phyloP scores from a whole-genome alignment of 2,888 invertebrate genomes.

The Drosophila aldrichi region DNA sequence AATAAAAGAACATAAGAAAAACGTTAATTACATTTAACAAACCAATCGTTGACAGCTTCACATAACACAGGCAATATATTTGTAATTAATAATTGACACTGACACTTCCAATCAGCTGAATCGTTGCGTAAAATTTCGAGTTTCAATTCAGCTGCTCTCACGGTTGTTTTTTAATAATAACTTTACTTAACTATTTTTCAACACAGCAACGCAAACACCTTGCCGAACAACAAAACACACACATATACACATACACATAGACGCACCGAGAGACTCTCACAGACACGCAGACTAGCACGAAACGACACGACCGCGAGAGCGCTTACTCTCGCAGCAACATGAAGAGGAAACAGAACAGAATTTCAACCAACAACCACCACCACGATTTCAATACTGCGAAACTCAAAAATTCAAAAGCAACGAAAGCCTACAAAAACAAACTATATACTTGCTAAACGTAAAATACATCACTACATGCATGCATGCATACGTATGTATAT shows the following conservation, averaged over 20 bases:
- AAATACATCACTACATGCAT: slow-evolving; percentile 18
- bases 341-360: slow-evolving; percentile 58
- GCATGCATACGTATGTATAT: background rate
- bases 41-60: slow-evolving; percentile 25
- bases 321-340: slow-evolving; percentile 42
- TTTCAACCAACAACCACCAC: slow-evolving; percentile 74
- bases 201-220: slow-evolving; percentile 50
- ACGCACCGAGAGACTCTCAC: slow-evolving; percentile 18
- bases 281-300: slow-evolving; percentile 22
- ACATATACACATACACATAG: slow-evolving; percentile 42
- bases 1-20: slow-evolving; percentile 56
- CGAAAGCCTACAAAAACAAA: slow-evolving; percentile 79
- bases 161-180: slow-evolving; percentile 59
- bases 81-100: slow-evolving; percentile 3
- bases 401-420: slow-evolving; percentile 78
- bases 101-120: slow-evolving; percentile 7
- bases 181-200: slow-evolving; percentile 73
- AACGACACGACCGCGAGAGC: slow-evolving; percentile 30
- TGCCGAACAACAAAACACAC: slow-evolving; percentile 57
- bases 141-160: slow-evolving; percentile 34
- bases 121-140: slow-evolving; percentile 38
- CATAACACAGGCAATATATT: slow-evolving; percentile 9
- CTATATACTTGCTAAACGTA: slow-evolving; percentile 48
- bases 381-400: slow-evolving; percentile 83
- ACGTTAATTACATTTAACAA: slow-evolving; percentile 59